Base-by-base conservation (phyloP, 1,140 invertebrate genomes). In the Ooceraea biroi region DNA sequence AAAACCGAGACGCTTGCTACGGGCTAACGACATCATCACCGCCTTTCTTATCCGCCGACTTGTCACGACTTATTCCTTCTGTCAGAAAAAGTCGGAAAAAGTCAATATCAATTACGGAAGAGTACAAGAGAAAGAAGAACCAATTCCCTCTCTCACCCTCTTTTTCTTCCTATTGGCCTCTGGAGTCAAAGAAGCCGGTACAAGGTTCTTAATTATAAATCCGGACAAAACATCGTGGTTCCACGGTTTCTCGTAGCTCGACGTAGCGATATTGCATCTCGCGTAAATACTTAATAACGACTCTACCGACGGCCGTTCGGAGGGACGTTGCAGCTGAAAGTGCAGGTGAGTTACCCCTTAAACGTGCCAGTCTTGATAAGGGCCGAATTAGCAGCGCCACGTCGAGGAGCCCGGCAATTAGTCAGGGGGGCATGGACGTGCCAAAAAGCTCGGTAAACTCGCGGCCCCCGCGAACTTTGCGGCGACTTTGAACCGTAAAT, bases 391-490 rank as follows among this genome's bases (percentile, higher is more conserved):
- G 85, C 66, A 76, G 41, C 73, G 80, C 72, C 66, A 41, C 65
- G 58, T 66, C 73, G 66, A 36, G 78, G 60, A 73, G 82, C 84
- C 46, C 27, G 57, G 88, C 87, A 86, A 89, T 88, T 89, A 89
- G 88, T 89, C 85, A 86, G 83, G 30, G 44, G 57, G 66, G 44
- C 73, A 78, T n/a, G 63, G 55, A 87, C 86, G 87, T 90, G 89
- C 91, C 90, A 91, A 92, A 92, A 92, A 92, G 85, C 86, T 66
- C 74, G 86, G 85, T 89, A 88, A 91, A 91, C 88, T 91, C 89
- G 41, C 27, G 68, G 25, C 61, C 58, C 7, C 52, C 69, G 52
- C 72, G 30, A 92, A 92, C 90, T 91, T 91, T 86, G 60, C 87
- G 61, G n/a, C 76, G 90, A 92, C 91, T 91, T 90, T 57, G 85